Evolutionary conservation across 2,797 vertebrate genomes (phyloP), one percentile per base, ranked within the genome.

Genomic region (Sebastes nivosus): DNA sequence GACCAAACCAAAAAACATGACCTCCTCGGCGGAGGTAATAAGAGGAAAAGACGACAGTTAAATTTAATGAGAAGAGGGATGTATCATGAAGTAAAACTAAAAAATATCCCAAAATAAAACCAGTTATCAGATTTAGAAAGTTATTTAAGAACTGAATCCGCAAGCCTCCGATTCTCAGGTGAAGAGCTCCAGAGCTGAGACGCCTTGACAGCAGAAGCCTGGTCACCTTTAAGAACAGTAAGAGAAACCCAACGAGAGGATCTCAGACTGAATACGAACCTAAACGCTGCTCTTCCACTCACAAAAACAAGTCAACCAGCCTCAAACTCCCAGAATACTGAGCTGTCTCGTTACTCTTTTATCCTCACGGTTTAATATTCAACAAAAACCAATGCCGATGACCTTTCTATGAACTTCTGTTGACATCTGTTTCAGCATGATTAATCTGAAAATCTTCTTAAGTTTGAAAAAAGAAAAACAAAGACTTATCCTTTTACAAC

Each of bases 361-460:
- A 57, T 67, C 18, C 36, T 13, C 13, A 32, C 66, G n/a, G 25
- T 68, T 75, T 13, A 72, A 52, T 42, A 60, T 60, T 38, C 42
- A 61, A 30, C 73, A 34, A 64, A 85, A 77, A 67, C n/a, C 57
- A 81, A 46, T 73, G 25, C 38, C 2, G 11, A 6, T 16, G 50
- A 24, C 77, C 68, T 77, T 6, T 20, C 14, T 12, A 4, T 78
- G 67, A 82, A 81, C 82, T 74, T 38, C 36, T 38, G 36, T 38
- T 38, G 63, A 72, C 75, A 73, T 81, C 63, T 71, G 67, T 61
- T 79, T 85, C 70, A 54, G 73, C 55, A 18, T 5, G 36, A 65
- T 75, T 71, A 71, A 63, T 83, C 38, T 8, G 24, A 78, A 73
- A 80, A 81, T 74, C 72, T 65, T 75, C 67, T 82, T 61, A 82